These are phyloP conservation scores for Amiota mariae DNA, from an alignment of 2,888 invertebrate species.

Conservation along the genomic window DNA sequence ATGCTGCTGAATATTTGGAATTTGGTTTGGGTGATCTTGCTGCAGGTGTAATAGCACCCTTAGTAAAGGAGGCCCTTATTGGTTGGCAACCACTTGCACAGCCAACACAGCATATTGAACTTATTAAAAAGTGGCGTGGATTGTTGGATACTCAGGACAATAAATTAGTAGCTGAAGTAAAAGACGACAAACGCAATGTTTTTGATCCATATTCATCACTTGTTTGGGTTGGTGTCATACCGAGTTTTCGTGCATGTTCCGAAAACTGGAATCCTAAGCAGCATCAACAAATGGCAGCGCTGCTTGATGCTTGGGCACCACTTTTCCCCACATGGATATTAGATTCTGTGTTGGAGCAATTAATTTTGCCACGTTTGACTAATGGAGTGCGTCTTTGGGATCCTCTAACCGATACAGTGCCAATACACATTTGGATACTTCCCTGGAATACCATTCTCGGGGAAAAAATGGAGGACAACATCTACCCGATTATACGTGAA, in stretches of 20 bases:
- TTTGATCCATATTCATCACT: conserved; percentile 85
- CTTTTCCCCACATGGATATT: conserved; percentile 88
- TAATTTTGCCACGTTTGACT: conserved; percentile 83
- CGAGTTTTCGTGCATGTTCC: conserved; percentile 80
- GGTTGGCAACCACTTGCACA: conserved; percentile 86
- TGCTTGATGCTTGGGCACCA: conserved; percentile 87
- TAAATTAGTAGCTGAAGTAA: too few species aligned
- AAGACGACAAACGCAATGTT: conserved; percentile 66
- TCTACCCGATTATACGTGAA: conserved; percentile 93
- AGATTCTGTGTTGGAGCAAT: conserved; percentile 86
- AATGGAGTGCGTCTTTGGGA: conserved; percentile 93
- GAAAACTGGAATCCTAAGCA: conserved; percentile 87
- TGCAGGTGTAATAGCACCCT: conserved; percentile 87
- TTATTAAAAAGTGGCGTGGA: conserved; percentile 82
- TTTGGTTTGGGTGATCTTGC: conserved; percentile 89
- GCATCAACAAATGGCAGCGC: conserved; percentile 84
- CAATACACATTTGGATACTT: conserved; percentile 97
- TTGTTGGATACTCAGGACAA: conserved; percentile 73
- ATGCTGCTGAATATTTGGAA: conserved; percentile 85
- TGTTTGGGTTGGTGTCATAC: conserved; percentile 92
- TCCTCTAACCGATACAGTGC: conserved; percentile 94
- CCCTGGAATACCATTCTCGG: conserved; percentile 95
- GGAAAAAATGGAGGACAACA: conserved; percentile 74
- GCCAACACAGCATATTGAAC: conserved; percentile 79
- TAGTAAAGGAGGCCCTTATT: conserved; percentile 83